Evolutionary conservation across 92 coral and sea anemone genomes (phyloP).

Genomic region (Micromussa lordhowensis): DNA sequence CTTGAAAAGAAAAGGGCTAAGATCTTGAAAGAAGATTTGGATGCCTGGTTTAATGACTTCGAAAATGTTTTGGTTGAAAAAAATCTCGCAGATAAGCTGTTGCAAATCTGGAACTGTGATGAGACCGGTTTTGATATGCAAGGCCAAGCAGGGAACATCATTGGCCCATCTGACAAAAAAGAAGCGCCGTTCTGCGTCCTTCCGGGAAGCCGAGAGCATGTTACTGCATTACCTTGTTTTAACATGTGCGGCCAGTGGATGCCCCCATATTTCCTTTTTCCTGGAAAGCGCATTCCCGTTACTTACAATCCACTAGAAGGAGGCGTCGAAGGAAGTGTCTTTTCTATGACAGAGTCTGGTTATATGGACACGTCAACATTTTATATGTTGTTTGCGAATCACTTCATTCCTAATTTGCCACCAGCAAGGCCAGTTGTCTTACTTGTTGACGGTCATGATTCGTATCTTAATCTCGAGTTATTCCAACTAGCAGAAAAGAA

Average conservation of each 20-base stretch:
- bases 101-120: slow-evolving; percentile 70
- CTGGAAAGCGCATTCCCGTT: slow-evolving; percentile 55
- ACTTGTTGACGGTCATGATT: background rate
- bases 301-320: slow-evolving; percentile 63
- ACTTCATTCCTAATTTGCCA: slow-evolving; percentile 43
- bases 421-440: slow-evolving; percentile 57
- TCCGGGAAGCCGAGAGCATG: slow-evolving; percentile 31
- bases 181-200: slow-evolving; percentile 50
- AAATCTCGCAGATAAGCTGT: slow-evolving; percentile 34
- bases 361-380: slow-evolving; percentile 60
- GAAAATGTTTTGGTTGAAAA: slow-evolving; percentile 42
- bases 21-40: slow-evolving; percentile 48
- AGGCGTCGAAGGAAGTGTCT: slow-evolving; percentile 57
- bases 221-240: slow-evolving; percentile 41
- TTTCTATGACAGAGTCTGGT: slow-evolving; percentile 62
- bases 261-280: slow-evolving; percentile 56
- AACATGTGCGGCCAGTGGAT: slow-evolving; percentile 63
- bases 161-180: slow-evolving; percentile 45
- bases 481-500: too few species aligned
- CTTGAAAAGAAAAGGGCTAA: slow-evolving; percentile 53
- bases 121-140: slow-evolving; percentile 61
- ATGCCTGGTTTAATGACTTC: slow-evolving; percentile 46
- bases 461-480: too few species aligned
- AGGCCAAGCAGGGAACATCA: slow-evolving; percentile 61
- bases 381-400: slow-evolving; percentile 60